phyloP scores from a whole-genome alignment of 2,797 vertebrate species.

The Thamnophis elegans region DNA sequence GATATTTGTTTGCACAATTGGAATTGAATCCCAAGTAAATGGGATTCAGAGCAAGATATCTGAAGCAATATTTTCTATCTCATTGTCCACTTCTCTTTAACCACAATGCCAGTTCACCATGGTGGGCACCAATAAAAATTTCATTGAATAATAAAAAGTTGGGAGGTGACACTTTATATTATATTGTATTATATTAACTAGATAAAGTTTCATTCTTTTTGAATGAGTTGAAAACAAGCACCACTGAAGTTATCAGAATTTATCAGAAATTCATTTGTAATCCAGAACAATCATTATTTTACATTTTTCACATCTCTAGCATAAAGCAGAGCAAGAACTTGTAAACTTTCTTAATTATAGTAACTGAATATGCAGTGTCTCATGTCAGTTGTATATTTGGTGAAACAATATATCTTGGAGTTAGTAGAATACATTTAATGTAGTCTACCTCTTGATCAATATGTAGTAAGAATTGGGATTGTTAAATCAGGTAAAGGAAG shows the following conservation, averaged over 20 bases:
- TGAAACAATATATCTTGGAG: background rate
- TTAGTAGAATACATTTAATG: background rate
- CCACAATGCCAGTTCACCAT: background rate
- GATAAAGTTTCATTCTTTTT: background rate
- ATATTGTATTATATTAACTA: background rate
- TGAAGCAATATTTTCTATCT: background rate
- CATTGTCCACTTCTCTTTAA: background rate
- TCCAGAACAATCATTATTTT: background rate
- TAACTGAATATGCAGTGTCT: background rate
- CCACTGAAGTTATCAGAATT: background rate
- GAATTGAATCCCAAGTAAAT: background rate
- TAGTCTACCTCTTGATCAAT: background rate
- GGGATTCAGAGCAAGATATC: background rate
- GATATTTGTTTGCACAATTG: background rate
- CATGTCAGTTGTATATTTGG: background rate
- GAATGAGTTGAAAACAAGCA: background rate
- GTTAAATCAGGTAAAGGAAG: no score
- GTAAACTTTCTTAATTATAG: background rate
- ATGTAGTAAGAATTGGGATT: background rate
- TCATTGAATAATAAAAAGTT: background rate
- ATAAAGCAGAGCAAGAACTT: background rate
- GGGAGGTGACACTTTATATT: background rate
- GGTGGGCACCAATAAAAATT: background rate
- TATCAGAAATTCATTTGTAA: background rate
- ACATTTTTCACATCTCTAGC: background rate